These are phyloP conservation scores for Mionectes macconnelli DNA, from an alignment of 2,113 vertebrate genomes.

Conservation along the genomic window DNA sequence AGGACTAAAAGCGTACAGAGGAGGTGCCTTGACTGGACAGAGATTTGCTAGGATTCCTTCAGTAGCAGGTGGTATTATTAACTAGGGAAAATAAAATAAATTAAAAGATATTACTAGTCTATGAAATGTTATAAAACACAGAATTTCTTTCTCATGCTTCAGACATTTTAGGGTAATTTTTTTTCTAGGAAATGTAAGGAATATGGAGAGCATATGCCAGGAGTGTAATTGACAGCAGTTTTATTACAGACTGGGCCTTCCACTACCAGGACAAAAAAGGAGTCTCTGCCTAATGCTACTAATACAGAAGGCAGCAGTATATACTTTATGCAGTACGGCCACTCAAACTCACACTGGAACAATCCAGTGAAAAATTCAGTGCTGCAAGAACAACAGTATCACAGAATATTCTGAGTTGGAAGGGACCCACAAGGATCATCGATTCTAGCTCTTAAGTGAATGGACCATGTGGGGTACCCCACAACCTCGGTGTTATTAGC, in stretches of 20 bases:
- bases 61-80: not conserved
- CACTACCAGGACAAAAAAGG: not conserved
- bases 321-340: not conserved
- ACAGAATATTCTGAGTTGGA: not conserved
- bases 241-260: not conserved
- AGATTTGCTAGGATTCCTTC: not conserved
- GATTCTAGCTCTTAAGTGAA: not conserved
- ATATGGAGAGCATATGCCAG: not conserved
- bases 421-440: not conserved
- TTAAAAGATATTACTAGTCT: not conserved
- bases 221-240: not conserved
- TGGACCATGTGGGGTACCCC: not conserved
- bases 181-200: not conserved
- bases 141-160: not conserved
- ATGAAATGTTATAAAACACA: not conserved
- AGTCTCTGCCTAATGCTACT: not conserved
- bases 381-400: not conserved
- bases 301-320: not conserved
- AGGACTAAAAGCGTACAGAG: not conserved
- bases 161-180: not conserved
- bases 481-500: not conserved
- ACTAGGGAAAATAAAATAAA: not conserved
- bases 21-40: not conserved
- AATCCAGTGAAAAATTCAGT: not conserved
- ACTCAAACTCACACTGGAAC: not conserved